These are phyloP conservation scores for Ectemnius cavifrons DNA, from an alignment of 2,888 invertebrate species.

Conservation along the genomic window DNA sequence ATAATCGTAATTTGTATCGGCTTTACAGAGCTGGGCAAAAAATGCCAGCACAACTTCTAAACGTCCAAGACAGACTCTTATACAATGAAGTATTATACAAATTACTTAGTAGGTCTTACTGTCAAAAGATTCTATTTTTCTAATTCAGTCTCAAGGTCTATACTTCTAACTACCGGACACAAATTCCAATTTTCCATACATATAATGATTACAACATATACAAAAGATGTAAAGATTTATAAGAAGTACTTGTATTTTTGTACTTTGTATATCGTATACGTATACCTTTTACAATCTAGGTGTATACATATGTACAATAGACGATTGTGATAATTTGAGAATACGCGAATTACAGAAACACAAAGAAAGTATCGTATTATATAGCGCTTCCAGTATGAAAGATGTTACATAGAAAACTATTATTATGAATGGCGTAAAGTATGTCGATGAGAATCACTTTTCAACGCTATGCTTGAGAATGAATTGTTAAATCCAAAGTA, in stretches of 20 bases:
- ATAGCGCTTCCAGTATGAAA: not conserved
- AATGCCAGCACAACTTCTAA: not conserved
- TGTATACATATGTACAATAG: not conserved
- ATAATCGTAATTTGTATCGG: not conserved
- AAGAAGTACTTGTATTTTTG: slow-evolving; percentile 46
- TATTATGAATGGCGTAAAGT: not conserved
- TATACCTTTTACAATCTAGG: slow-evolving; percentile 5
- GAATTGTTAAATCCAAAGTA: slow-evolving; percentile 3
- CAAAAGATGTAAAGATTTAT: slow-evolving; percentile 15
- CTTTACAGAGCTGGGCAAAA: not conserved
- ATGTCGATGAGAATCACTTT: not conserved
- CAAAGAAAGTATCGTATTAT: not conserved
- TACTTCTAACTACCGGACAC: not conserved
- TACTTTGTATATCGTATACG: slow-evolving; percentile 32
- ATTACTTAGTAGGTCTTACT: slow-evolving; percentile 14
- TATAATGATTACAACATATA: not conserved
- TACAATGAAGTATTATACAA: slow-evolving; percentile 1
- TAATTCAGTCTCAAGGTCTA: not conserved
- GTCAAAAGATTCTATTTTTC: slow-evolving; percentile 20
- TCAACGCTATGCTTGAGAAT: not conserved
- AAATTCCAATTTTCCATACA: not conserved
- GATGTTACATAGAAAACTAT: not conserved
- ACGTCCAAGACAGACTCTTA: not conserved
- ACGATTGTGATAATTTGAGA: slow-evolving; percentile 24
- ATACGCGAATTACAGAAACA: not conserved